These are phyloP conservation scores for Phyllostomus hastatus DNA, from an alignment of 2,113 vertebrate genomes.

Conservation along the genomic window DNA sequence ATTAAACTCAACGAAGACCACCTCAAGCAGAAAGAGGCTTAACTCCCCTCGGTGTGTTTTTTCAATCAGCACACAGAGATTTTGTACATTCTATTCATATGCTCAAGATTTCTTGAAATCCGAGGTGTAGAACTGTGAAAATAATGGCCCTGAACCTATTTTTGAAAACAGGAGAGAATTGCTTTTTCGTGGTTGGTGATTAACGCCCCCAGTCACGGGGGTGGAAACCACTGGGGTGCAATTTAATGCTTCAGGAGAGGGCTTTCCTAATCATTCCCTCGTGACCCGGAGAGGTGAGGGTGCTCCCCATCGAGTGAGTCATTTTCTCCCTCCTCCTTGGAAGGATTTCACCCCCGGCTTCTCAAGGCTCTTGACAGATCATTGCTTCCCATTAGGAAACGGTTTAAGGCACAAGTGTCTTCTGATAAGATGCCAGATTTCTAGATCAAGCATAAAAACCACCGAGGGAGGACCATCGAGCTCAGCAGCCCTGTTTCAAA, in stretches of 20 bases:
- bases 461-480: neutral
- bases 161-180: slow-evolving; percentile 26
- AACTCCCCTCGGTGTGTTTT: neutral
- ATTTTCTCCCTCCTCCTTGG: neutral
- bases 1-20: neutral
- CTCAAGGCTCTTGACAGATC: neutral
- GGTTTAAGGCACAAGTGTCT: slow-evolving; percentile 18
- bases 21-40: neutral
- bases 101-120: neutral
- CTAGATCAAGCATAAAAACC: neutral
- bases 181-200: neutral
- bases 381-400: neutral
- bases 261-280: neutral
- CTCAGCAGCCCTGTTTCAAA: neutral
- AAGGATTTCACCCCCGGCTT: neutral
- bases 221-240: neutral
- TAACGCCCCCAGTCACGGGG: neutral
- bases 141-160: neutral
- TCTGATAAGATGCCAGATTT: slow-evolving; percentile 10
- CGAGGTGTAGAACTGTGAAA: neutral
- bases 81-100: neutral
- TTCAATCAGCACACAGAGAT: neutral
- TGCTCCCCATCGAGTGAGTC: neutral
- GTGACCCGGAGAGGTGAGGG: neutral
- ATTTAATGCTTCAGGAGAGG: neutral